Base-by-base conservation (phyloP, 2,888 invertebrate genomes). In the Xylota segnis region DNA sequence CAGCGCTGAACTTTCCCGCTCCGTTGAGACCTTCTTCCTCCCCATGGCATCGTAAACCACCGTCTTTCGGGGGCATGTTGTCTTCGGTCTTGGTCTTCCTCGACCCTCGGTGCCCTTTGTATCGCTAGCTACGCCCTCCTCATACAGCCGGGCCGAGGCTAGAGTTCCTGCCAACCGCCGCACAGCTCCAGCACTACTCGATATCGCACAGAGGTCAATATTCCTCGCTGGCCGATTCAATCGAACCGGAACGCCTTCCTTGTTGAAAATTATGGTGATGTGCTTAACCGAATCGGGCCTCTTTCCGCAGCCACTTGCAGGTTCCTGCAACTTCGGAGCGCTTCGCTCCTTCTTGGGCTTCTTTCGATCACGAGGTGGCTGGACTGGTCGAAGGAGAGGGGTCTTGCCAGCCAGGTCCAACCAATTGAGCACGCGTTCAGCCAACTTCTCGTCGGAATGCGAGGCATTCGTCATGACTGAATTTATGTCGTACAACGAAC, bases 381-480 rank as follows among this genome's bases (percentile, higher is more conserved):
- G 18, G 0, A 45, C 9, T 0, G 81, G 75, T 0, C 52, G 27
- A 4, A 75, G 52, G 6, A 89, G 88, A 14, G 88, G 83, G 18
- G 93, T 93, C 89, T 94, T 94, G 0, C 95, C 95, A 0, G 96
- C 96, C 74, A 96, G 92, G 90, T 96, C 96, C 87, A 97, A 90
- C 97, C 97, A 97, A 88, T 96, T 95, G 4, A 96, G 91, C 0
- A 97, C 97, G 71, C 96, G 93, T 82, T 96, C 96, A 0, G 96
- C 94, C 61, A 95, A 90, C 32, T 93, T 90, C 61, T 92, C 92
- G 45, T 92, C 91, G 0, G 91, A 90, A 71, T 90, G 90, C 2
- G 88, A 88, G 5, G 71, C 66, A 12, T 87, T 87, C 0, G 76
- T 79, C 16, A 87, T 61, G 0, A 84, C 29, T 4, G 88, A 82